Evolutionary conservation across 2,797 vertebrate species (phyloP).

Genomic region (Sebastiscus albofasciatus): DNA sequence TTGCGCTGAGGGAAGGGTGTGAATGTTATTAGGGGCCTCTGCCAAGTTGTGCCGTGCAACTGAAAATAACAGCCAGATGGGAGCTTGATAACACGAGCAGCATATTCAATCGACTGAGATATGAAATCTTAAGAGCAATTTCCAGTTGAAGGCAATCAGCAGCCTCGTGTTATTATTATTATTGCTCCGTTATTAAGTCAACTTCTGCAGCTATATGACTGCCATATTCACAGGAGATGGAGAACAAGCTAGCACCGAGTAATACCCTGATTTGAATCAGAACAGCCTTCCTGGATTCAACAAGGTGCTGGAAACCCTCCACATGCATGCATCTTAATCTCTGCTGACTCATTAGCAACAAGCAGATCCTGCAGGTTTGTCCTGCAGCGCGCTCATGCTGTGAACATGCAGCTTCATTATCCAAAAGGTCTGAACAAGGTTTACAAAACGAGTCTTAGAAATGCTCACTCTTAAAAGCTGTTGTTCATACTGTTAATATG

Average conservation of each 20-base stretch:
- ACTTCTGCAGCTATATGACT: conserved; percentile 4
- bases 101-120: conserved; percentile 37
- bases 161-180: conserved; percentile 14
- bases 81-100: conserved; percentile 41
- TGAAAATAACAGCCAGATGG: conserved; percentile 61
- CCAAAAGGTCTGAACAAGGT: not conserved
- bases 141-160: conserved; percentile 39
- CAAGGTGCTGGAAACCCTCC: not conserved
- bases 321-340: not conserved
- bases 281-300: not conserved
- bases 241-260: not conserved
- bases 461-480: too few species aligned
- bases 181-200: conserved; percentile 1
- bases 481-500: too few species aligned
- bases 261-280: not conserved
- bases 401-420: not conserved
- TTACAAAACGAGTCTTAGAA: not conserved
- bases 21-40: conserved; percentile 50
- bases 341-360: conserved; percentile 3
- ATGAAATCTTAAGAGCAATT: conserved; percentile 47
- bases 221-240: not conserved
- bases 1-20: conserved; percentile 34
- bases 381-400: not conserved
- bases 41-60: conserved; percentile 49
- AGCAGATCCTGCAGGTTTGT: not conserved